Evolutionary conservation across 2,113 vertebrate genomes (phyloP).

Genomic region (Paratilapia polleni): DNA sequence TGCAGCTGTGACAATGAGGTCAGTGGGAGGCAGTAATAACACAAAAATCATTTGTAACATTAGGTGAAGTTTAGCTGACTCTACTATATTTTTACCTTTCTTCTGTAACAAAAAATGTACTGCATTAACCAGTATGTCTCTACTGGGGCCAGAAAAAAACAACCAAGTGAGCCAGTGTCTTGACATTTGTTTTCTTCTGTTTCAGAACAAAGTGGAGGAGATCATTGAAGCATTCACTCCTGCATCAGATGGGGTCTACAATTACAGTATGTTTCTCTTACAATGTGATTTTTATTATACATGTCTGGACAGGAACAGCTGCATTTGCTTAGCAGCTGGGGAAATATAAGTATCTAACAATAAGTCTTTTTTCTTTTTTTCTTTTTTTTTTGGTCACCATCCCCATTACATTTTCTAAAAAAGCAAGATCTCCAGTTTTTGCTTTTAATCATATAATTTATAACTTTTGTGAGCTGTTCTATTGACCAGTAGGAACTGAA

Average conservation of each 20-base stretch:
- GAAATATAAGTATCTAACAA: neutral
- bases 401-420: neutral
- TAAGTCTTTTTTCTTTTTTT: too few relatives aligned
- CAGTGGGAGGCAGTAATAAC: neutral
- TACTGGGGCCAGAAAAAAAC: neutral
- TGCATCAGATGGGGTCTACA: conserved; percentile 73
- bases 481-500: neutral
- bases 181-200: conserved; percentile 2
- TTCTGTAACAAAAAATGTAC: neutral
- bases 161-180: too few relatives aligned
- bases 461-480: neutral
- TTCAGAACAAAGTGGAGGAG: conserved; percentile 93
- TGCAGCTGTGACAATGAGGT: conserved; percentile 96
- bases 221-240: conserved; percentile 82
- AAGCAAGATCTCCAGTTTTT: neutral
- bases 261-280: conserved; percentile 53
- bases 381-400: too few relatives aligned
- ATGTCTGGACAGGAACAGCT: neutral
- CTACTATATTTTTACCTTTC: neutral
- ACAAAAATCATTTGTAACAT: neutral
- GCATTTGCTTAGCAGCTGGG: neutral
- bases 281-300: neutral
- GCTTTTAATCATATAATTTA: neutral
- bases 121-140: neutral
- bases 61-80: neutral